phyloP scores from a whole-genome alignment of 2,888 invertebrate species.

The Pseudococcus jackbeardsleyi region DNA sequence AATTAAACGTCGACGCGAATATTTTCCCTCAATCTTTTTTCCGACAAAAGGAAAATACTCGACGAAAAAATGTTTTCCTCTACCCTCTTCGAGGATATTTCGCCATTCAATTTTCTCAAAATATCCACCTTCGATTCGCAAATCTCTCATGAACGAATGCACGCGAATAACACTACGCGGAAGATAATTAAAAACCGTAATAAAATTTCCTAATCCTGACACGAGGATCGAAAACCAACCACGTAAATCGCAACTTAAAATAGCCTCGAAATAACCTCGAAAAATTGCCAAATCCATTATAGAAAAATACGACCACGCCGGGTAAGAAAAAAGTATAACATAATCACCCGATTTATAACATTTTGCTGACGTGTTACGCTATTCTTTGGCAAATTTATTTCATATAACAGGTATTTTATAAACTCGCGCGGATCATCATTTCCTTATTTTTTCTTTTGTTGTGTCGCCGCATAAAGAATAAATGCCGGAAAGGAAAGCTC shows the following conservation, averaged over 20 bases:
- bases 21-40: not conserved
- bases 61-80: not conserved
- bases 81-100: not conserved
- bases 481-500: not conserved
- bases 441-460: not conserved
- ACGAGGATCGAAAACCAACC: not conserved
- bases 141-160: not conserved
- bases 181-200: not conserved
- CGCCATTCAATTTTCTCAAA: not conserved
- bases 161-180: not conserved
- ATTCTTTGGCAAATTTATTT: conserved; percentile 9
- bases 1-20: not conserved
- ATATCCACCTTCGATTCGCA: not conserved
- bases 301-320: not conserved
- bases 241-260: not conserved
- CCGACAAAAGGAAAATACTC: not conserved
- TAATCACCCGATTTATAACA: conserved; percentile 7
- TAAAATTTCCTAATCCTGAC: not conserved
- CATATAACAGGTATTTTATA: conserved; percentile 12
- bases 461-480: not conserved
- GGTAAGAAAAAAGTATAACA: not conserved
- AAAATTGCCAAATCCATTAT: conserved; percentile 22
- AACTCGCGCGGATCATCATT: conserved; percentile 3
- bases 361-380: conserved; percentile 22
- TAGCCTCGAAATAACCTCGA: not conserved